Percentiles rank a stretch among this genome's conserved stretches.
Conservation (phyloP, 2,113 vertebrate species). For the Camelus bactrianus region DNA sequence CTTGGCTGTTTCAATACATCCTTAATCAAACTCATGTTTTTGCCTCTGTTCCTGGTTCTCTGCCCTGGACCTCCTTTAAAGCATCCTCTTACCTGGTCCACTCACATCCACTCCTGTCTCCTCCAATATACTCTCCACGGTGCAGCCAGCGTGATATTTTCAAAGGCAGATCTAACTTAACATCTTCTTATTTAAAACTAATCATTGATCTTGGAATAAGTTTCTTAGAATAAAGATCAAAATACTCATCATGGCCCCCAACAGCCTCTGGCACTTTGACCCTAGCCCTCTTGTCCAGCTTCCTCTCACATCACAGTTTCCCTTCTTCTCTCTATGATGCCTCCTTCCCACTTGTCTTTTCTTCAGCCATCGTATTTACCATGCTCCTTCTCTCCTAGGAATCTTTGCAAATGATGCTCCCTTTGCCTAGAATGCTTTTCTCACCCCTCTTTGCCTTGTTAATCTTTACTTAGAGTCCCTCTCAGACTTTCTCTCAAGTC, state of each 20-base stretch:
- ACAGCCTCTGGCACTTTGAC: background rate
- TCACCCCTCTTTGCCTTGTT: background rate
- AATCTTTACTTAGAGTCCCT: background rate
- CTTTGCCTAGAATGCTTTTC: background rate
- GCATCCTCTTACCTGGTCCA: background rate
- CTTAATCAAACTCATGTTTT: background rate
- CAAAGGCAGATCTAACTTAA: background rate
- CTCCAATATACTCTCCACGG: rapidly evolving
- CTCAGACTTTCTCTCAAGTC: background rate
- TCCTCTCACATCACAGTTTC: rapidly evolving
- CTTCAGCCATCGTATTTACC: background rate
- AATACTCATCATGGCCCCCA: background rate
- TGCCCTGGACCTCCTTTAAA: background rate
- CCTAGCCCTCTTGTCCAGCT: background rate
- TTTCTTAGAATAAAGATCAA: background rate
- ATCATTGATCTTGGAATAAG: background rate
- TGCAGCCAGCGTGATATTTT: background rate
- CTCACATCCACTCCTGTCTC: background rate
- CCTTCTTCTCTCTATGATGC: background rate
- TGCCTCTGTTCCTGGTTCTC: background rate
- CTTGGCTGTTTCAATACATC: background rate
- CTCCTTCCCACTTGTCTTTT: background rate
- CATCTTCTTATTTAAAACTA: background rate
- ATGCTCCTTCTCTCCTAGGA: background rate
- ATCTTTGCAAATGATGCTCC: background rate